phyloP scores from a whole-genome alignment of 2,797 vertebrate genomes.

The Gallirallus australis region DNA sequence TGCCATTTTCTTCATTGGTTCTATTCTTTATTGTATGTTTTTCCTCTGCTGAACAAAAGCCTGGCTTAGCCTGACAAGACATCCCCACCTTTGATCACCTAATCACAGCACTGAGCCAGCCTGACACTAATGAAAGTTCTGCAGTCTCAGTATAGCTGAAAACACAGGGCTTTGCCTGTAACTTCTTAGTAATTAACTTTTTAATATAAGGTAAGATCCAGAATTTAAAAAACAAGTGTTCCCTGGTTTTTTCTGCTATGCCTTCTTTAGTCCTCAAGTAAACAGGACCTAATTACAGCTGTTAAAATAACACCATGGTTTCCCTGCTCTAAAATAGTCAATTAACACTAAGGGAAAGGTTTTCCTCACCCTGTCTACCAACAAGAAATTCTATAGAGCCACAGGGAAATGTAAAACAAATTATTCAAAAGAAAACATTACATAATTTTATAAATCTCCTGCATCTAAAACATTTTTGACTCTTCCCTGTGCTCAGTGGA shows the following conservation, averaged over 20 bases:
- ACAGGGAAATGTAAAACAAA: background rate
- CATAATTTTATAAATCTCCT: background rate
- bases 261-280: background rate
- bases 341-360: background rate
- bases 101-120: background rate
- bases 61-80: background rate
- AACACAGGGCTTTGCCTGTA: background rate
- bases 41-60: background rate
- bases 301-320: background rate
- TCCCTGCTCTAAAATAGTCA: background rate
- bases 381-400: background rate
- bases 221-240: background rate
- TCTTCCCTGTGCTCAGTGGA: background rate
- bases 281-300: background rate
- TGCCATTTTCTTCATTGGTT: background rate
- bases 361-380: background rate
- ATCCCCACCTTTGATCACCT: slow-evolving; percentile 3
- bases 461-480: background rate
- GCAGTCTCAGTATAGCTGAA: background rate
- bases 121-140: background rate
- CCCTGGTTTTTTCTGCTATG: background rate
- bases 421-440: background rate
- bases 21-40: background rate
- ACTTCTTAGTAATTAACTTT: background rate
- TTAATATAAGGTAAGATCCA: background rate